Conservation (phyloP, 2,797 vertebrate genomes). For the Karalla daura region DNA sequence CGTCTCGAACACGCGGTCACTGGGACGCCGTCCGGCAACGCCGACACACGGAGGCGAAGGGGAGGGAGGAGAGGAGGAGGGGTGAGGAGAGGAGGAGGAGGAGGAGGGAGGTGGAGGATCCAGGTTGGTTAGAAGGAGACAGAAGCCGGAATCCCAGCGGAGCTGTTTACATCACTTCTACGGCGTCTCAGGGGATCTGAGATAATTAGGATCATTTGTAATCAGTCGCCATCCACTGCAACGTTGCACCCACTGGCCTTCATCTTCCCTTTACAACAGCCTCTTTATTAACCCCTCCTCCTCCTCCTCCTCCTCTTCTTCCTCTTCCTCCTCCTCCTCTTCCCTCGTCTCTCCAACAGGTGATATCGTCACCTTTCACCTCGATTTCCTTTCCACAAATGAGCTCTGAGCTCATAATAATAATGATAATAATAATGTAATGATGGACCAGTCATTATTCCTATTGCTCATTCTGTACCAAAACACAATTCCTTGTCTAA, state of each 20-base stretch:
- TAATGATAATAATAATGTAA: conserved; percentile 11
- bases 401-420: conserved; percentile 13
- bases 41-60: background rate
- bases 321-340: too few relatives aligned
- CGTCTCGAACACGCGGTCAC: background rate
- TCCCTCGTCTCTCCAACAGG: conserved; percentile 29
- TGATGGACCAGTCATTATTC: conserved; percentile 26
- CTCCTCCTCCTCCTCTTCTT: too few relatives aligned
- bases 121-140: background rate
- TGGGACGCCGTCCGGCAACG: background rate
- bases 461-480: too few relatives aligned
- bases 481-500: too few relatives aligned
- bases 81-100: background rate
- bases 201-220: conserved; percentile 58
- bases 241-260: background rate
- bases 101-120: background rate
- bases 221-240: conserved; percentile 36
- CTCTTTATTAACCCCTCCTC: background rate
- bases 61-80: background rate
- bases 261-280: background rate
- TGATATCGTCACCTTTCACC: conserved; percentile 18
- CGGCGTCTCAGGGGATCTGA: conserved; percentile 34
- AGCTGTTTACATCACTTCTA: conserved; percentile 33
- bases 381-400: background rate
- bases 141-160: conserved; percentile 13